Evolutionary conservation across 2,888 invertebrate species (phyloP).

Genomic region (Silvanus unidentatus): DNA sequence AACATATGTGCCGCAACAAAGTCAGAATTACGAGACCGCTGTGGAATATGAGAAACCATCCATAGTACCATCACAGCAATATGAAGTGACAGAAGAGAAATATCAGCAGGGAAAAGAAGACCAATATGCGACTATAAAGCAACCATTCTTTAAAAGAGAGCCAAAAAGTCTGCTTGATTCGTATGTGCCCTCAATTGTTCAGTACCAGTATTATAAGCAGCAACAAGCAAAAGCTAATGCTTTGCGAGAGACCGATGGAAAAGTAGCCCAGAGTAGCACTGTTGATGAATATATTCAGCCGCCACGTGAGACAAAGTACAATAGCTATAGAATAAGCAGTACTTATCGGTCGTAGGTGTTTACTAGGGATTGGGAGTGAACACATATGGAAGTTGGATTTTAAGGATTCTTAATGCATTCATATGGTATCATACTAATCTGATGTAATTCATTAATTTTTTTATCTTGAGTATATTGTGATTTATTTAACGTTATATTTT

Average conservation of each 20-base stretch:
- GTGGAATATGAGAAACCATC: conserved; percentile 5
- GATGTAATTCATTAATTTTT: no score
- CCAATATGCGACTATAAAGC: conserved; percentile 8
- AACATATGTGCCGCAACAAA: conserved; percentile 19
- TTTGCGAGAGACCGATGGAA: conserved; percentile 13
- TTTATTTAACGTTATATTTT: no score
- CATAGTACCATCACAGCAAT: conserved; percentile 7
- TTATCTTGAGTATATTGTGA: no score
- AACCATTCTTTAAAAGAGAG: conserved; percentile 27
- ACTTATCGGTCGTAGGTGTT: no score
- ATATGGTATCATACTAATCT: no score
- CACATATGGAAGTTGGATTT: no score
- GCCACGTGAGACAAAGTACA: no score
- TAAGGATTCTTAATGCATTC: no score
- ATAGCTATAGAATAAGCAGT: no score
- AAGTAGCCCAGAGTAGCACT: no score
- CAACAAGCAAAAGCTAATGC: conserved; percentile 24
- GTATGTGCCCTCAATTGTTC: conserved; percentile 46
- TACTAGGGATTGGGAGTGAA: no score
- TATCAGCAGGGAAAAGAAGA: not conserved
- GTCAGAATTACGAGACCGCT: conserved; percentile 4
- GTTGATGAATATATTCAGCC: no score
- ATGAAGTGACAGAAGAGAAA: conserved; percentile 6
- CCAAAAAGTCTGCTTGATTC: conserved; percentile 51
- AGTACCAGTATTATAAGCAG: conserved; percentile 38